phyloP scores from a whole-genome alignment of 30 jellyfish, hydroid and myxozoan genomes.

The Chrysaora quinquecirrha region DNA sequence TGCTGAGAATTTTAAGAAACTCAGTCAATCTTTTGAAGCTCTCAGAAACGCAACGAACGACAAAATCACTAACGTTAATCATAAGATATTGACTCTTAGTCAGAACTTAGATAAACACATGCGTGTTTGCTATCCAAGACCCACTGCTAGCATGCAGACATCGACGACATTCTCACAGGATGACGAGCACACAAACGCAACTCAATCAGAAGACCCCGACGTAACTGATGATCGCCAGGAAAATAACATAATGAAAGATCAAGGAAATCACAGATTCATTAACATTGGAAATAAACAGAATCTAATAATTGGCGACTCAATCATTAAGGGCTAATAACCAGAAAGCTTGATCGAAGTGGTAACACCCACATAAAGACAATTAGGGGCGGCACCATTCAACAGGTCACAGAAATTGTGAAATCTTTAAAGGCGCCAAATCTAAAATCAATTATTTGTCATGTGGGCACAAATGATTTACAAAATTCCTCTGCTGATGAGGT shows the following conservation, averaged over 20 bases:
- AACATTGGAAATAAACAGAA: not conserved
- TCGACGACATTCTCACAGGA: not conserved
- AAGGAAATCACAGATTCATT: not conserved
- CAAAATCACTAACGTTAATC: not conserved
- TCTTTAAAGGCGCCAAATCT: not conserved
- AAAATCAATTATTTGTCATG: not conserved
- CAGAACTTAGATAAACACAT: not conserved
- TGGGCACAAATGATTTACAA: not conserved
- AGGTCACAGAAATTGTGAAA: not conserved
- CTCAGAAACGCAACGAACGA: not conserved
- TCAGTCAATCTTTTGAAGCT: not conserved
- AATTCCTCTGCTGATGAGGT: not conserved
- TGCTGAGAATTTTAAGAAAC: not conserved
- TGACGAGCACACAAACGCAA: not conserved
- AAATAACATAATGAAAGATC: not conserved
- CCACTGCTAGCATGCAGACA: not conserved
- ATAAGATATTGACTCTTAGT: not conserved
- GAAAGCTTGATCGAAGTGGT: not conserved
- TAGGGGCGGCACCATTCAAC: not conserved
- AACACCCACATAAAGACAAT: not conserved
- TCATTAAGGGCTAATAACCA: not conserved
- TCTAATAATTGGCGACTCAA: not conserved
- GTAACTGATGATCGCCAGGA: not conserved
- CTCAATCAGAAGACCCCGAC: not conserved
- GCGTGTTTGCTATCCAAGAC: too few relatives aligned